Conservation (phyloP, 2,797 vertebrate species). For the Merluccius polli region DNA sequence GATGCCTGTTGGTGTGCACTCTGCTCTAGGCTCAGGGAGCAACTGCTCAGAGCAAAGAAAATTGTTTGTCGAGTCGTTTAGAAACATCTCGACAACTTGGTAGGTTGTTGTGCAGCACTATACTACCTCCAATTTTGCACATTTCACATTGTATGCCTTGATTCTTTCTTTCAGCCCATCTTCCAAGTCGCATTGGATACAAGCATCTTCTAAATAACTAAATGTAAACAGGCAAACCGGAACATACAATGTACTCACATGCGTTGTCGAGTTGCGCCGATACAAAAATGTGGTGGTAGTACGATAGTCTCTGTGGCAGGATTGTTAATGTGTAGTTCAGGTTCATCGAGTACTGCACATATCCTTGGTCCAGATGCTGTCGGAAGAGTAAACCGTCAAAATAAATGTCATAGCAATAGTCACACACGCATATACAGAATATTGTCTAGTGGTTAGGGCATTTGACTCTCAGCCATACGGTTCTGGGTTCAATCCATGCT, state of each 20-base stretch:
- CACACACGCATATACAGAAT: no score
- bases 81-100: no score
- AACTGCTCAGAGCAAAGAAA: slow-evolving; percentile 15
- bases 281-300: slow-evolving; percentile 60
- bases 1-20: slow-evolving; percentile 51
- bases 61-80: neutral
- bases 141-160: neutral
- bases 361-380: slow-evolving; percentile 69
- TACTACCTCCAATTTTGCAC: neutral
- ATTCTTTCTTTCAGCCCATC: neutral
- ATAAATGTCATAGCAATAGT: neutral
- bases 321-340: slow-evolving; percentile 69
- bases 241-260: slow-evolving; percentile 56
- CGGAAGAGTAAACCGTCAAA: neutral
- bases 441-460: neutral
- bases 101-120: neutral
- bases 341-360: slow-evolving; percentile 61
- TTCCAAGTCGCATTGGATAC: neutral
- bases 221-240: neutral
- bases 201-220: neutral
- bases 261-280: slow-evolving; percentile 55
- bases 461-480: neutral
- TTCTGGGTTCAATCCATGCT: neutral
- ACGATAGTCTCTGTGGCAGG: slow-evolving; percentile 48
- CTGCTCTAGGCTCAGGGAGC: slow-evolving; percentile 55